Percentiles rank a stretch among this genome's conserved stretches.
Conservation (phyloP, 2,888 invertebrate species). For the Caenorhabditis doughertyi region DNA sequence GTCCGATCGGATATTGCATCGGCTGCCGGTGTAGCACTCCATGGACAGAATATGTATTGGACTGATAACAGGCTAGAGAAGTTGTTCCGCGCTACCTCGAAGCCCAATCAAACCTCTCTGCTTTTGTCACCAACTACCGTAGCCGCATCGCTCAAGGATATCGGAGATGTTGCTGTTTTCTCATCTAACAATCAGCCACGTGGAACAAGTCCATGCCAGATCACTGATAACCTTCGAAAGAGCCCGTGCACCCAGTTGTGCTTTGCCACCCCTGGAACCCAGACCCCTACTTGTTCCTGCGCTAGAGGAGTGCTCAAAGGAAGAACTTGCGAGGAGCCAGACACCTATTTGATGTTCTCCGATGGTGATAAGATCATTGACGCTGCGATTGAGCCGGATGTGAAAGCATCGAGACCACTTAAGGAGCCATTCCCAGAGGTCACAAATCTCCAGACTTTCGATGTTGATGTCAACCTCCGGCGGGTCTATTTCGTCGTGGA, state of each 20-base stretch:
- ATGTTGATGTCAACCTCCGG: slow-evolving; percentile 81
- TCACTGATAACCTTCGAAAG: slow-evolving; percentile 81
- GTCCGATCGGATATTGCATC: slow-evolving; percentile 81
- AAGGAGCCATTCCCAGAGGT: slow-evolving; percentile 76
- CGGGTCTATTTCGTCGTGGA: slow-evolving; percentile 80
- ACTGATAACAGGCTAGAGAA: slow-evolving; percentile 81
- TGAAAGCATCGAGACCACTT: slow-evolving; percentile 68
- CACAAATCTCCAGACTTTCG: slow-evolving; percentile 80
- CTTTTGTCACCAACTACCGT: slow-evolving; percentile 79
- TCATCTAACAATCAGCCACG: slow-evolving; percentile 91
- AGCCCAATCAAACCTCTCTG: slow-evolving; percentile 78
- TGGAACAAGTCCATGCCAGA: slow-evolving; percentile 80
- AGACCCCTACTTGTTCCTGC: slow-evolving; percentile 90
- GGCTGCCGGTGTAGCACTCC: slow-evolving; percentile 79
- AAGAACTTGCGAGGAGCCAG: slow-evolving; percentile 86
- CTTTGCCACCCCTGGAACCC: slow-evolving; percentile 90
- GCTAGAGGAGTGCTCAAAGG: slow-evolving; percentile 89
- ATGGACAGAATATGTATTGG: slow-evolving; percentile 81
- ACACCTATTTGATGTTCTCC: slow-evolving; percentile 94
- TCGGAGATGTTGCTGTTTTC: slow-evolving; percentile 94
- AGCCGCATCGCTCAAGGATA: slow-evolving; percentile 88
- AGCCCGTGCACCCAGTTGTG: slow-evolving; percentile 92
- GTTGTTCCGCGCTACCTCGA: slow-evolving; percentile 78
- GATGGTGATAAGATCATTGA: slow-evolving; percentile 95
- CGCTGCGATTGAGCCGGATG: slow-evolving; percentile 87